These are phyloP conservation scores for Morelia viridis DNA, from an alignment of 2,797 vertebrate genomes.

Conservation along the genomic window DNA sequence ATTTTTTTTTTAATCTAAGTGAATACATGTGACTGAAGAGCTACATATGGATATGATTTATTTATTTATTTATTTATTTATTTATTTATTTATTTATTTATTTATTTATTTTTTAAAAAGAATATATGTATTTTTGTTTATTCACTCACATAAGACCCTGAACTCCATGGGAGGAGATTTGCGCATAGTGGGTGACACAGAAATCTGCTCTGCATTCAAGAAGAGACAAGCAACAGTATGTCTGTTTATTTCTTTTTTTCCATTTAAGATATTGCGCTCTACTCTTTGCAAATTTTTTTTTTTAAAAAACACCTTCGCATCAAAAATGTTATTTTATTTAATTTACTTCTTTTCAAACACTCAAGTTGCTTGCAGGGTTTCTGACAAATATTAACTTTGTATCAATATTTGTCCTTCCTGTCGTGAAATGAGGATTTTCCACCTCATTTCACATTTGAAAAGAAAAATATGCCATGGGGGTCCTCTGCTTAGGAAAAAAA, in stretches of 20 bases:
- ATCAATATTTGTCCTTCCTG: slow-evolving; percentile 82
- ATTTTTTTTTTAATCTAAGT: not conserved
- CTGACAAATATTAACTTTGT: slow-evolving; percentile 78
- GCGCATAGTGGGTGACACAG: not conserved
- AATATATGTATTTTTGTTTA: not conserved
- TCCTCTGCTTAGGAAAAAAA: slow-evolving; percentile 64
- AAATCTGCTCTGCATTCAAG: not conserved
- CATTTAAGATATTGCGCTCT: not conserved
- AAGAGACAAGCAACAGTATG: not conserved
- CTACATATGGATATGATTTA: not conserved
- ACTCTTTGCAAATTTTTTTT: not conserved
- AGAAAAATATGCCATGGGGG: slow-evolving; percentile 74
- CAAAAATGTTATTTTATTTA: slow-evolving; percentile 56
- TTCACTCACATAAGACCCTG: not conserved
- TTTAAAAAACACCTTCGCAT: not conserved
- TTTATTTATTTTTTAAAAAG: not conserved
- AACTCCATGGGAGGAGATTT: not conserved
- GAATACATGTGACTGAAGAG: not conserved
- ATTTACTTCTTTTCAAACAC: slow-evolving; percentile 41
- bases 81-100: not conserved
- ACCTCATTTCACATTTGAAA: slow-evolving; percentile 82
- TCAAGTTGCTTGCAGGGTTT: slow-evolving; percentile 72
- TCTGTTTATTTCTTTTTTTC: slow-evolving; percentile 6
- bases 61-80: not conserved
- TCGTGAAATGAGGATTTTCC: slow-evolving; percentile 83